Base-by-base conservation (phyloP, 2,797 vertebrate genomes). In the Tolypeutes matacus region DNA sequence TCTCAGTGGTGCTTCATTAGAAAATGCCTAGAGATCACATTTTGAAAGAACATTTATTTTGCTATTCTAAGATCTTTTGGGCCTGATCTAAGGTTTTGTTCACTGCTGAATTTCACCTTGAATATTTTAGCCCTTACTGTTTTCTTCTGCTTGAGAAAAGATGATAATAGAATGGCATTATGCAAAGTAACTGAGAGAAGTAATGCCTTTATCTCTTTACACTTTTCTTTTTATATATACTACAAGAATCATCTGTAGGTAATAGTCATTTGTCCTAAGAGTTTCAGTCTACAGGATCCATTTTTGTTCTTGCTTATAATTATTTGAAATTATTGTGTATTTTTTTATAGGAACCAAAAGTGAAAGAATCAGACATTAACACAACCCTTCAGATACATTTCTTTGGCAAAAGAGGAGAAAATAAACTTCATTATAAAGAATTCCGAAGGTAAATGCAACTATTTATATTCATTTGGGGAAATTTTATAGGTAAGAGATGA, bases 361-460 rank as follows among this genome's bases (percentile, higher is more conserved):
- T 98, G 27, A 99, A 99, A 92, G 98, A 97, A 96, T 92, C 87
- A 56, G 98, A 88, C 67, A 98, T 99, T 95, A 99, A 98, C 97
- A 99, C 99, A 0, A 98, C 99, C 6, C 98, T 99, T 95, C 99
- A 99, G 98, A 98, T 99, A 27, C 98, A 98, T 97, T 99, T 99
- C 98, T 99, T 99, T 97, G 99, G 99, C 5, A 98, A 97, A 97
- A 98, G 95, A 96, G 99, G 99, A 97, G 97, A 98, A 69, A 98
- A 98, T 49, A 99, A 99, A 96, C 98, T 99, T 96, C 99, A 98
- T 95, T 99, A 99, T 98, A 98, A 98, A 49, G 98, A 99, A 84
- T 99, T 99, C 97, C 98, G 93, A 98, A 99, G 98, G 99, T 99
- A 98, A 91, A 83, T 92, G 18, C 73, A 91, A 90, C 56, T 72